Evolutionary conservation across 1,140 invertebrate species (phyloP).

Genomic region (Steinernema feltiae): DNA sequence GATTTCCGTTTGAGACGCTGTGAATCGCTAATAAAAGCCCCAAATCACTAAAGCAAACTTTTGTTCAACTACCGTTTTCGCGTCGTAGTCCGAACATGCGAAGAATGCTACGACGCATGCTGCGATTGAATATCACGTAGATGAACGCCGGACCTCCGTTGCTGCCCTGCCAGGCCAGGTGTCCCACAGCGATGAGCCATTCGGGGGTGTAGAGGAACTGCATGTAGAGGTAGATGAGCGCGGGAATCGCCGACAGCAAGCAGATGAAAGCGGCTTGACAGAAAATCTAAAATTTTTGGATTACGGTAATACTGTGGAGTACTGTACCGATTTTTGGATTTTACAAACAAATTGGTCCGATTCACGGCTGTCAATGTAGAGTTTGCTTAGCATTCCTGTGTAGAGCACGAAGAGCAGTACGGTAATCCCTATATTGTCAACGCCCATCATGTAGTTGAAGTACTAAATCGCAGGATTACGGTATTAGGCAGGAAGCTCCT

Average conservation of each 20-base stretch:
- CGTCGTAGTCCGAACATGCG: conserved; percentile 6
- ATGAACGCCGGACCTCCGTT: conserved; percentile 19
- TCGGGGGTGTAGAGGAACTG: neutral
- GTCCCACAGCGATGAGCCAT: neutral
- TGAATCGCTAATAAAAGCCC: too few relatives aligned
- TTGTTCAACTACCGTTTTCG: neutral
- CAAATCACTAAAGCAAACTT: neutral
- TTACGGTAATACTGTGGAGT: neutral
- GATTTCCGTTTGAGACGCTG: too few relatives aligned
- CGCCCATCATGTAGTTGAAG: conserved; percentile 5
- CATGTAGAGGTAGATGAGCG: neutral
- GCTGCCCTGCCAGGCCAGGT: neutral
- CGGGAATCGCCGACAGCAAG: neutral
- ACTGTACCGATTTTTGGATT: neutral
- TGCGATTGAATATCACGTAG: conserved; percentile 20
- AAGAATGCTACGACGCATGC: conserved; percentile 15
- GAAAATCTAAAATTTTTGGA: neutral
- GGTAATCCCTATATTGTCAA: neutral
- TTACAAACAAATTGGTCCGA: neutral
- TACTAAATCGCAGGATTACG: neutral
- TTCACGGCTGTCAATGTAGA: neutral
- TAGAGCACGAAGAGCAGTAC: neutral
- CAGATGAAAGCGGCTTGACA: neutral
- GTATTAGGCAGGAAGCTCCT: neutral
- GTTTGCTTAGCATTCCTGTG: neutral